These are phyloP conservation scores for Kryptolebias ocellatus DNA, from an alignment of 2,797 vertebrate species.

Conservation along the genomic window DNA sequence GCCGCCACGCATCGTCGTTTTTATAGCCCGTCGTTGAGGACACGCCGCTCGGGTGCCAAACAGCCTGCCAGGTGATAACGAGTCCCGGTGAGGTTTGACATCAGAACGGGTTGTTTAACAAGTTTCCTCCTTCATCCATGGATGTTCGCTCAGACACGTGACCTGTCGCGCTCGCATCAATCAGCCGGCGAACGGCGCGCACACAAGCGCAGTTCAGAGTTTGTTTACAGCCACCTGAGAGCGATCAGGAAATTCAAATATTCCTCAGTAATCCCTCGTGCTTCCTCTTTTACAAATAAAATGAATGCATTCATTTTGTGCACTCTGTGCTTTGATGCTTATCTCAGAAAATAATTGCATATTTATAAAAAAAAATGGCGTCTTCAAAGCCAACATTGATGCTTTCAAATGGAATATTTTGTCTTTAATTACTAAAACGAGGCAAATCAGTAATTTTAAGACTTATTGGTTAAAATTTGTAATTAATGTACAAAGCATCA, in stretches of 20 bases:
- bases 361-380: neutral
- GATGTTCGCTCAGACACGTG: conserved; percentile 15
- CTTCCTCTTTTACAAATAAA: neutral
- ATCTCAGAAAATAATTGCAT: neutral
- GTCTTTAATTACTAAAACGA: too few relatives aligned
- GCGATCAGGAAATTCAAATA: neutral
- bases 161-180: neutral
- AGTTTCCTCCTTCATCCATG: conserved; percentile 33
- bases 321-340: neutral
- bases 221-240: neutral
- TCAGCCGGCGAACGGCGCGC: conserved; percentile 1
- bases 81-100: conserved; percentile 36
- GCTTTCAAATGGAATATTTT: too few relatives aligned
- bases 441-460: too few relatives aligned
- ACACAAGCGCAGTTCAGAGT: too few relatives aligned
- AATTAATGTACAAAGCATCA: too few relatives aligned
- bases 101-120: conserved; percentile 40
- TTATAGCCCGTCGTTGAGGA: conserved; percentile 48
- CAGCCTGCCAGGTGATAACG: conserved; percentile 41
- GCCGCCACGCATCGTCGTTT: conserved; percentile 39
- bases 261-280: conserved; percentile 3
- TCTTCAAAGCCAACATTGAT: too few relatives aligned
- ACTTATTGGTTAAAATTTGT: too few relatives aligned
- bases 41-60: conserved; percentile 15
- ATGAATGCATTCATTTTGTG: neutral